Conservation (phyloP, 2,797 vertebrate species). For the Rhynchonycteris naso region DNA sequence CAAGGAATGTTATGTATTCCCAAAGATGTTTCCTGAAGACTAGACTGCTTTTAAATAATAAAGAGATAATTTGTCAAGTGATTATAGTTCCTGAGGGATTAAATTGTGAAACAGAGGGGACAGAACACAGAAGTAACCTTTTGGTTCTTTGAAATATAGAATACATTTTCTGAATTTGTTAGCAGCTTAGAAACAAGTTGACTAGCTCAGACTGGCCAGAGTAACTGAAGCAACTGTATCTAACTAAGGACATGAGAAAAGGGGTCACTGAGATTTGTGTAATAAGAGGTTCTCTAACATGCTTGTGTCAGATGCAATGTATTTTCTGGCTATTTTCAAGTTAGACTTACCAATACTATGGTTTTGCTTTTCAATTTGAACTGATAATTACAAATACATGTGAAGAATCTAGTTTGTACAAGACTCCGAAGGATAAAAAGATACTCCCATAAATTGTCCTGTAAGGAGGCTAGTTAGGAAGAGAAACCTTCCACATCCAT, state of each 20-base stretch:
- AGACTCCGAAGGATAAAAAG: not conserved
- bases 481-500: not conserved
- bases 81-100: not conserved
- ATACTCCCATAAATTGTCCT: not conserved
- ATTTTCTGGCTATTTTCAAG: conserved; percentile 11
- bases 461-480: not conserved
- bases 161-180: conserved; percentile 17
- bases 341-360: not conserved
- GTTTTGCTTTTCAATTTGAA: not conserved
- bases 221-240: not conserved
- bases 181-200: conserved; percentile 10
- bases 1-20: not conserved
- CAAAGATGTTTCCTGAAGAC: conserved; percentile 21
- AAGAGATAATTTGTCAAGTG: not conserved
- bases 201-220: not conserved
- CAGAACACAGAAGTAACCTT: not conserved
- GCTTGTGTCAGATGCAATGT: not conserved
- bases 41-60: conserved; percentile 21
- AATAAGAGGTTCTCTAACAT: not conserved
- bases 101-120: not conserved
- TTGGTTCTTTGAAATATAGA: not conserved
- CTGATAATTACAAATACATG: not conserved
- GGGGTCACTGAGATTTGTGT: not conserved
- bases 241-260: conserved; percentile 4
- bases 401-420: not conserved